Percentiles rank a stretch among this genome's conserved stretches.
Evolutionary conservation across 2,113 vertebrate genomes (phyloP).

Genomic region (Rhagologus leucostigma): DNA sequence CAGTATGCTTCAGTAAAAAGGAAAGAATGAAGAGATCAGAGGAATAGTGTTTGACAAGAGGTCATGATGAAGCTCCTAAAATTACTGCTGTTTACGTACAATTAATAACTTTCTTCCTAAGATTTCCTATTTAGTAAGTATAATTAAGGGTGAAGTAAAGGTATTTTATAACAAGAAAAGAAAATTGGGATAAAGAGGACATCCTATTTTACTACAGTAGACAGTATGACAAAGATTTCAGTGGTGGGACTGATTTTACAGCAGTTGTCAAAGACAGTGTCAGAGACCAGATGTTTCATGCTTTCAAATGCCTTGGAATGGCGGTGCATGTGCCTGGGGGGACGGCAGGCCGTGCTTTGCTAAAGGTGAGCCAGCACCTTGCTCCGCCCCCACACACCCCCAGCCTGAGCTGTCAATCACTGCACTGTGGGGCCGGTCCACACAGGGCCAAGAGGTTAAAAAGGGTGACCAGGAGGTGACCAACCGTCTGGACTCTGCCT

Average conservation of each 20-base stretch:
- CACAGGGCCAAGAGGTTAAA: accelerated
- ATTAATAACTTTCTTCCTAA: background rate
- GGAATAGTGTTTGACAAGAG: background rate
- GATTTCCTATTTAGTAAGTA: background rate
- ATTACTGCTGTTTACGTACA: background rate
- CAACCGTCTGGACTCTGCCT: accelerated
- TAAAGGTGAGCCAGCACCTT: background rate
- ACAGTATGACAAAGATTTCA: background rate
- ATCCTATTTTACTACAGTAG: background rate
- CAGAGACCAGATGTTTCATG: accelerated
- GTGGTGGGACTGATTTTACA: background rate
- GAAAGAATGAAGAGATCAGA: background rate
- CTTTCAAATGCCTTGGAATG: accelerated
- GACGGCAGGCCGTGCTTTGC: accelerated
- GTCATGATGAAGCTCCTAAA: background rate
- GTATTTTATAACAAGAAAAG: background rate
- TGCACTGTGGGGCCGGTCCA: accelerated
- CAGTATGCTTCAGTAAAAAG: background rate
- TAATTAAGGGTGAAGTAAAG: background rate
- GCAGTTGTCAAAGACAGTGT: background rate
- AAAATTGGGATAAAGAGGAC: background rate
- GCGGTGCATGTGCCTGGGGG: accelerated
- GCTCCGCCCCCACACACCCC: background rate
- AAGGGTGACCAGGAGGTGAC: accelerated
- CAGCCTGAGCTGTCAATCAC: background rate